Base-by-base conservation (phyloP, 1,140 invertebrate genomes). In the Drosophila chauvacae region DNA sequence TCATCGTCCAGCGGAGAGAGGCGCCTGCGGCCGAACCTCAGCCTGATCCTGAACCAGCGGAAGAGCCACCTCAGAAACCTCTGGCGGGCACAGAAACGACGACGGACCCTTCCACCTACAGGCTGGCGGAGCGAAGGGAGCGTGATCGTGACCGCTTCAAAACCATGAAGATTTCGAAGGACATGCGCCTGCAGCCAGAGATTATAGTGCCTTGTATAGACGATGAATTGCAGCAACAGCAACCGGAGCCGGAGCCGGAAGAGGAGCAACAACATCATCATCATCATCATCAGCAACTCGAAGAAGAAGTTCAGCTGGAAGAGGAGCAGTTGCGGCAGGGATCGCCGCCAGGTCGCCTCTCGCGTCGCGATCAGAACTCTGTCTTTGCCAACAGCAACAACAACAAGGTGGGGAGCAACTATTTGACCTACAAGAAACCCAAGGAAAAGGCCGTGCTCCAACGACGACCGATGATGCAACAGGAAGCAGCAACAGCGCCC, bases 81-180 rank as follows among this genome's bases (percentile, higher is more conserved):
- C 48, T 65, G 42, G 39, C 23, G 16, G 16, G 42, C 16, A 11
- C 63, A 47, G 82, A 81, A 47, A 58, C 61, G 55, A 58, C 61
- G 55, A 58, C 61, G 55, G 77, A 88, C 13, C 57, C 69, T 14
- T 33, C 66, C 5, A 76, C 58, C 68, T 90, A 84, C 51, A 92
- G 86, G 68, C 44, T 91, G 58, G 62, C 81, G 11, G 86, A 88
- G 59, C 75, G 84, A 23, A 81, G 90, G 28, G 87, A 85, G 30
- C 78, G 91, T 13, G 91, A 92, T 70, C 85, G 90, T 7, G 91
- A 92, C 45, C 91, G 91, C n/a, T 92, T 92, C 42, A 92, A 92
- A 70, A 92, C 91, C 28, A 92, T 92, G 30, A 91, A 91, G 78
- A 90, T 92, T 18, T 81, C 79, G 7, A 90, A 82, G 55, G 87